Percentiles rank a stretch among this genome's conserved stretches.
Conservation (phyloP, 2,888 invertebrate genomes). For the Helicoverpa assulta region DNA sequence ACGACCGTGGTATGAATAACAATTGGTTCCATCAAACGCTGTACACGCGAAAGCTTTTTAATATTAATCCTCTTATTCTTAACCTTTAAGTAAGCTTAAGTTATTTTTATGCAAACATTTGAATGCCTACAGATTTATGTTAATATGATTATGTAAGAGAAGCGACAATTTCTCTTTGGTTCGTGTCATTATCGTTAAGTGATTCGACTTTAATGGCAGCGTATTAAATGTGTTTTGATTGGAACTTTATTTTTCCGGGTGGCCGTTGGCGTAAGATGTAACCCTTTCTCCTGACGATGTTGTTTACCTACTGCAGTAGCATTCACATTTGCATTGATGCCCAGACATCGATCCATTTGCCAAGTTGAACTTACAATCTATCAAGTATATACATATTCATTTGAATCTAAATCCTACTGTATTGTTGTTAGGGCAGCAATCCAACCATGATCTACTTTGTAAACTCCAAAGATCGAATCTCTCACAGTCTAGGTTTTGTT, state of each 20-base stretch:
- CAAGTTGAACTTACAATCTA: not conserved
- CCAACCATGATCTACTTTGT: not conserved
- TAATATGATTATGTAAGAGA: slow-evolving; percentile 36
- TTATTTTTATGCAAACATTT: slow-evolving; percentile 39
- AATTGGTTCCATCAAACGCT: slow-evolving; percentile 34
- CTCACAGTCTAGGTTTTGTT: slow-evolving; percentile 25
- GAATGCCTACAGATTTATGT: slow-evolving; percentile 39
- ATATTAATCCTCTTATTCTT: slow-evolving; percentile 16
- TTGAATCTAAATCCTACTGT: slow-evolving; percentile 3
- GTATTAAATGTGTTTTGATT: slow-evolving; percentile 32
- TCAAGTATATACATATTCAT: not conserved
- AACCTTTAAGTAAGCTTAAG: slow-evolving; percentile 30
- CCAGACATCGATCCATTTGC: not conserved
- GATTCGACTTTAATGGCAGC: slow-evolving; percentile 37
- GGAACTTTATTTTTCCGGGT: slow-evolving; percentile 30
- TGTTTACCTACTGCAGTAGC: slow-evolving; percentile 9
- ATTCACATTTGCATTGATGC: slow-evolving; percentile 11
- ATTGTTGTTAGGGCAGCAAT: not conserved
- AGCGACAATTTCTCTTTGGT: slow-evolving; percentile 38
- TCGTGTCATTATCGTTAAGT: slow-evolving; percentile 26
- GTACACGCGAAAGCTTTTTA: slow-evolving; percentile 30
- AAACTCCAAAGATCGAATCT: slow-evolving; percentile 18
- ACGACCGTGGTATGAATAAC: slow-evolving; percentile 41
- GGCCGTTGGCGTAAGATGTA: not conserved
- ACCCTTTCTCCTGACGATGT: slow-evolving; percentile 31